Percentiles rank a stretch among this genome's conserved stretches.
These are phyloP conservation scores for Dynastes tityus DNA, from an alignment of 2,888 invertebrate species.

Conservation along the genomic window DNA sequence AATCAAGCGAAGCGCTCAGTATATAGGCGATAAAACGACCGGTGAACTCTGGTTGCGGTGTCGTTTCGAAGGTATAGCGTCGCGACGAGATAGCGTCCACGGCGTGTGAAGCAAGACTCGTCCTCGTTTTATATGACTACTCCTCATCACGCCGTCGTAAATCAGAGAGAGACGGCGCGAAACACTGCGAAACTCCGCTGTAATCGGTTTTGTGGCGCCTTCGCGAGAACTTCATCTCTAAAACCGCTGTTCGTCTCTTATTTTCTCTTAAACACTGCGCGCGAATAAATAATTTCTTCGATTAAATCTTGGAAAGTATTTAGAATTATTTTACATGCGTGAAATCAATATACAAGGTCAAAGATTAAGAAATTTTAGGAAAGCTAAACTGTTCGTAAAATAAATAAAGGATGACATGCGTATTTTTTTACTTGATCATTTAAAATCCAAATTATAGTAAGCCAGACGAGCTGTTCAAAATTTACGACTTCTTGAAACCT, in stretches of 20 bases:
- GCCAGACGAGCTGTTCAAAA: no score
- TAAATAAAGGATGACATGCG: no score
- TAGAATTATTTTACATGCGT: no score
- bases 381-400: no score
- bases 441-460: no score
- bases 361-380: no score
- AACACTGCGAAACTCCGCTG: slow-evolving; percentile 18
- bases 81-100: slow-evolving; percentile 52
- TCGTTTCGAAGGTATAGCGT: slow-evolving; percentile 48
- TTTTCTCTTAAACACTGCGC: no score
- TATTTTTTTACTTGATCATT: no score
- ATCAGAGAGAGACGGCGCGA: slow-evolving; percentile 56
- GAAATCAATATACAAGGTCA: no score
- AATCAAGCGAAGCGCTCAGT: slow-evolving; percentile 38
- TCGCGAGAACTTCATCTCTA: neutral
- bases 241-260: neutral
- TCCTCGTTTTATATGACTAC: slow-evolving; percentile 62
- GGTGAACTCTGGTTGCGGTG: slow-evolving; percentile 47
- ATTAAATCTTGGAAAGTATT: no score
- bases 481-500: no score
- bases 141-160: slow-evolving; percentile 63
- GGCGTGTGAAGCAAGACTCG: slow-evolving; percentile 48
- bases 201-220: slow-evolving; percentile 32
- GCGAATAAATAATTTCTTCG: no score
- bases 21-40: slow-evolving; percentile 46